These are phyloP conservation scores for Epinotia demarniana DNA, from an alignment of 2,888 invertebrate species.

Conservation along the genomic window DNA sequence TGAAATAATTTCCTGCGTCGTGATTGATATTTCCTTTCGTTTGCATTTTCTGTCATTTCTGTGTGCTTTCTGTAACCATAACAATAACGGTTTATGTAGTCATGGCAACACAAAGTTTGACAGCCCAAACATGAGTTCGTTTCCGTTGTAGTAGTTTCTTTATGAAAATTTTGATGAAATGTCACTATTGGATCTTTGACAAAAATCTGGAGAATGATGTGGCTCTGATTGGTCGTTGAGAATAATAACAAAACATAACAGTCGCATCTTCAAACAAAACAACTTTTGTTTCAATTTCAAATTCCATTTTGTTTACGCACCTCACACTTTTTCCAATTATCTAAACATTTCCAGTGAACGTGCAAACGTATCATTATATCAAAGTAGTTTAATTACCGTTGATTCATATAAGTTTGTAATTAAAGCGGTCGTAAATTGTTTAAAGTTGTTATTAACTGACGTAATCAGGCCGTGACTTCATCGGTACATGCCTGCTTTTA, in stretches of 20 bases:
- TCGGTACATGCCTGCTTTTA: slow-evolving; percentile 62
- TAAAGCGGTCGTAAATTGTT: slow-evolving; percentile 39
- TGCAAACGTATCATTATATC: slow-evolving; percentile 40
- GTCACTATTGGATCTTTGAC: slow-evolving; percentile 11
- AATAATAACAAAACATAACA: slow-evolving; percentile 30
- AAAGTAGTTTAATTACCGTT: slow-evolving; percentile 37
- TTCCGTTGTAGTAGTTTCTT: slow-evolving; percentile 22
- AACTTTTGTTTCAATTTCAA: slow-evolving; percentile 48
- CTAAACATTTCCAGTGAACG: slow-evolving; percentile 43
- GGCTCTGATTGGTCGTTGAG: slow-evolving; percentile 11
- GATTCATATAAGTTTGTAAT: slow-evolving; percentile 31
- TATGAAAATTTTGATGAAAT: slow-evolving; percentile 29
- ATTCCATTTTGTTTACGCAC: slow-evolving; percentile 51
- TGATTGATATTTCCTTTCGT: not conserved
- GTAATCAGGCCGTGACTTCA: slow-evolving; percentile 79
- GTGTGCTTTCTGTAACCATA: slow-evolving; percentile 32
- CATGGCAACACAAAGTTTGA: slow-evolving; percentile 59
- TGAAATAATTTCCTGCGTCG: not conserved
- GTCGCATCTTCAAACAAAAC: slow-evolving; percentile 39
- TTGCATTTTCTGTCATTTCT: not conserved
- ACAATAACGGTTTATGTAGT: slow-evolving; percentile 49
- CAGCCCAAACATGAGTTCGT: slow-evolving; percentile 40
- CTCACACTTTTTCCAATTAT: slow-evolving; percentile 45
- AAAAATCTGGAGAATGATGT: not conserved
- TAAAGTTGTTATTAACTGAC: slow-evolving; percentile 67